Percentiles rank a stretch among this genome's conserved stretches.
These are phyloP conservation scores for Drosophila niveifrons DNA, from an alignment of 2,888 invertebrate genomes.

Conservation along the genomic window DNA sequence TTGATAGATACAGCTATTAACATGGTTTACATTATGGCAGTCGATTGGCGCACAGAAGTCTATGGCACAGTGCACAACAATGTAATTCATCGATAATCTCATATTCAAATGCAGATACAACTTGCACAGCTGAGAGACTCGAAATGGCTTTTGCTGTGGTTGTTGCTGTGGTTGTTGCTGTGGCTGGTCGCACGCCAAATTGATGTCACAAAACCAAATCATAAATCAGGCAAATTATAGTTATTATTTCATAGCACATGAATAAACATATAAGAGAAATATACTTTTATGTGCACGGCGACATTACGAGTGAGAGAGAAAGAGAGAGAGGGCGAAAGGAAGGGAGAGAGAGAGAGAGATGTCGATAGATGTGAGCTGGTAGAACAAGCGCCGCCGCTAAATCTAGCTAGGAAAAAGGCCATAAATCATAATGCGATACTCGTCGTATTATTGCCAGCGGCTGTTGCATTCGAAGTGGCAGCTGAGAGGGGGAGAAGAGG, in stretches of 20 bases:
- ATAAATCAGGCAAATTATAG: conserved; percentile 79
- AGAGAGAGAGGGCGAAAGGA: background rate
- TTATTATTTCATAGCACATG: conserved; percentile 70
- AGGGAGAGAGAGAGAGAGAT: conserved; percentile 39
- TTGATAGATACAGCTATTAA: background rate
- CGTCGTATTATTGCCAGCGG: conserved; percentile 42
- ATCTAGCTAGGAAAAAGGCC: conserved; percentile 69
- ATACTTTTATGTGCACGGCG: conserved; percentile 31
- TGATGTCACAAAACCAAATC: conserved; percentile 77
- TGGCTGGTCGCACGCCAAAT: conserved; percentile 58
- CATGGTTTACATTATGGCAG: background rate
- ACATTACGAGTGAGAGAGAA: background rate
- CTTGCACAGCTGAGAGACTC: conserved; percentile 16
- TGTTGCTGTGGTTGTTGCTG: conserved; percentile 1
- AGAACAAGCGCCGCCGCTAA: conserved; percentile 76
- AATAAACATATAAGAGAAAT: conserved; percentile 46
- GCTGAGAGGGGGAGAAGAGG: conserved; percentile 19
- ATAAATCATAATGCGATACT: conserved; percentile 67
- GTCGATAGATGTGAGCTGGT: conserved; percentile 58
- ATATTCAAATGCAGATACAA: conserved; percentile 25
- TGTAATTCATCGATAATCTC: background rate
- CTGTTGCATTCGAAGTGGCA: conserved; percentile 40
- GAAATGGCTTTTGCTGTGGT: background rate
- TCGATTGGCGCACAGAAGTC: conserved; percentile 10
- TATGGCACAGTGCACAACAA: conserved; percentile 3